A percentile compares a stretch with the other conserved stretches of the same genome.
These are phyloP conservation scores for Rhabditoides inermis DNA, from an alignment of 2,888 invertebrate genomes.

Conservation along the genomic window DNA sequence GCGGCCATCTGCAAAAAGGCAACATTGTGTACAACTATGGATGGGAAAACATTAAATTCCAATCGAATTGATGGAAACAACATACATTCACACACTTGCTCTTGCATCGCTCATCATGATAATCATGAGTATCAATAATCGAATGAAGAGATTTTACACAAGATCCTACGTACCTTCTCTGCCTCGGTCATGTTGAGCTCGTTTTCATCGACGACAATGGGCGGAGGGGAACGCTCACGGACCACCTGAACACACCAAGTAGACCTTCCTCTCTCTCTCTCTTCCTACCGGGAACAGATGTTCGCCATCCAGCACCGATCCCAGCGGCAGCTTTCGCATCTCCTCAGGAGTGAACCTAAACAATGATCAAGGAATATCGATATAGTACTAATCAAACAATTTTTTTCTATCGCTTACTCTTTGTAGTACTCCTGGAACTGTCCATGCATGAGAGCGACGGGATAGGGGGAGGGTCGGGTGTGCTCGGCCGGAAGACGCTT, in stretches of 20 bases:
- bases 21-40: too few relatives aligned
- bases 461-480: conserved; percentile 61
- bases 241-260: too few relatives aligned
- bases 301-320: conserved; percentile 70
- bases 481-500: conserved; percentile 13
- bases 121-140: too few relatives aligned
- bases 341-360: conserved; percentile 69
- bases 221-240: conserved; percentile 39
- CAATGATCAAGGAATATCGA: neutral
- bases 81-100: too few relatives aligned
- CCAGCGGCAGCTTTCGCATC: conserved; percentile 82
- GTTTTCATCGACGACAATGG: conserved; percentile 33
- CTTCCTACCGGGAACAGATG: conserved; percentile 39
- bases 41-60: too few relatives aligned
- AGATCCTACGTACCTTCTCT: too few relatives aligned
- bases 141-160: too few relatives aligned
- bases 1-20: too few relatives aligned
- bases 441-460: conserved; percentile 86
- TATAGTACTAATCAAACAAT: conserved; percentile 1
- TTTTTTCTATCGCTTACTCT: conserved; percentile 55
- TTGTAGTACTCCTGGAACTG: conserved; percentile 83
- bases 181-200: conserved; percentile 16
- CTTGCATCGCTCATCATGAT: too few relatives aligned
- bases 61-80: too few relatives aligned
- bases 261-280: too few relatives aligned